phyloP scores from a whole-genome alignment of 2,888 invertebrate genomes.

The Megastigmus dorsalis region DNA sequence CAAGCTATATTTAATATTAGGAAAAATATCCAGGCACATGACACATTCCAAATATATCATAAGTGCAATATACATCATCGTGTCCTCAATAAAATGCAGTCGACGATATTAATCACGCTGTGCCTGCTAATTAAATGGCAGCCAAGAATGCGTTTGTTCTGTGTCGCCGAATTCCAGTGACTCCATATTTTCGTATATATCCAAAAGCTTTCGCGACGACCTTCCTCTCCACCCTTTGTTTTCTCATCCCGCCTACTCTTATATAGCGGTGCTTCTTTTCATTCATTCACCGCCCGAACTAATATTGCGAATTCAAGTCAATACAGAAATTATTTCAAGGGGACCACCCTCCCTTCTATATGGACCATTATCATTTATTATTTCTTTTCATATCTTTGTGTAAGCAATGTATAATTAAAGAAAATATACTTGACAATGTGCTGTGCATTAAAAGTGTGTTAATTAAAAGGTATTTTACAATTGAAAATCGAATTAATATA shows the following conservation, averaged over 20 bases:
- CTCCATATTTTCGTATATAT: slow-evolving; percentile 7
- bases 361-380: background rate
- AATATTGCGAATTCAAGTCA: background rate
- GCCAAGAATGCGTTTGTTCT: slow-evolving; percentile 21
- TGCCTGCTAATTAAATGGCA: slow-evolving; percentile 34
- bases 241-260: background rate
- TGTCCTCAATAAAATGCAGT: slow-evolving; percentile 34
- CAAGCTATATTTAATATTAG: slow-evolving; percentile 26
- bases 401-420: too few relatives aligned
- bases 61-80: slow-evolving; percentile 9
- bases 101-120: slow-evolving; percentile 34
- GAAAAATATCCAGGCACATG: background rate
- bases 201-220: background rate
- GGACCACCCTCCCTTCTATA: background rate
- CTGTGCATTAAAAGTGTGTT: too few relatives aligned
- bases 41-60: slow-evolving; percentile 25
- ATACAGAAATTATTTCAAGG: background rate
- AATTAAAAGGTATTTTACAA: too few relatives aligned
- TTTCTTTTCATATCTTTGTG: slow-evolving; percentile 5
- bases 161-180: background rate
- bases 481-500: too few relatives aligned
- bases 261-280: background rate
- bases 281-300: background rate
- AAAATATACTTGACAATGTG: too few relatives aligned
- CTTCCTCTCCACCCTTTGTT: slow-evolving; percentile 5